These are phyloP conservation scores for Schizotus pectinicornis DNA, from an alignment of 2,888 invertebrate species.

Conservation along the genomic window DNA sequence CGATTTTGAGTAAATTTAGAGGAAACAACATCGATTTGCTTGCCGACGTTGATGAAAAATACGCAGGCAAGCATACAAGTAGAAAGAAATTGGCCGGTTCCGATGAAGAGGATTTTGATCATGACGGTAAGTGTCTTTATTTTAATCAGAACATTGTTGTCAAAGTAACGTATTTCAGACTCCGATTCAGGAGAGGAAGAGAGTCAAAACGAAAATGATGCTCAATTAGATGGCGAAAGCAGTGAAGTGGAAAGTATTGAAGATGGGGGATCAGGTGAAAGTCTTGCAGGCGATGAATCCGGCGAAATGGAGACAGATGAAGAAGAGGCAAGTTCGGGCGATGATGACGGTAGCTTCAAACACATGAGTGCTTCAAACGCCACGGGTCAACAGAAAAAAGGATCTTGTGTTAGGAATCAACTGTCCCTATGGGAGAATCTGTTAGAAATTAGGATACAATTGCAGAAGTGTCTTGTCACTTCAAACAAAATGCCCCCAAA, in stretches of 20 bases:
- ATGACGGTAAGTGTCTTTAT: background rate
- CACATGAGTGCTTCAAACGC: constrained; percentile 64
- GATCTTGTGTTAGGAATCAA: constrained; percentile 72
- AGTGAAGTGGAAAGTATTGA: constrained; percentile 19
- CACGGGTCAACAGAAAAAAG: constrained; percentile 69
- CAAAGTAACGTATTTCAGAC: too few relatives aligned
- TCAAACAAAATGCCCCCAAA: constrained; percentile 81
- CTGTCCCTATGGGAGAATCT: constrained; percentile 83
- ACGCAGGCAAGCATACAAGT: constrained; percentile 74
- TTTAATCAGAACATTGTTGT: too few relatives aligned
- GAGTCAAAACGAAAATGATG: background rate
- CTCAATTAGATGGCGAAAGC: constrained; percentile 24
- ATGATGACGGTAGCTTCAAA: constrained; percentile 57
- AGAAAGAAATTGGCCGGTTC: constrained; percentile 62
- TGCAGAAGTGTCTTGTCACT: constrained; percentile 79
- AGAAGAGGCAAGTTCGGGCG: constrained; percentile 25
- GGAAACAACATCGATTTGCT: constrained; percentile 70
- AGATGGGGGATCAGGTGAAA: background rate
- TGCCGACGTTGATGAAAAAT: constrained; percentile 74
- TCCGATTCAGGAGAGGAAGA: background rate
- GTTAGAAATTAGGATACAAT: constrained; percentile 83
- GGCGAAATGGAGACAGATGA: constrained; percentile 20
- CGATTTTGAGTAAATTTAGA: constrained; percentile 69
- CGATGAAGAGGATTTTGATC: constrained; percentile 41
- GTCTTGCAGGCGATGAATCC: constrained; percentile 18